Evolutionary conservation across 2,888 invertebrate species (phyloP).

Genomic region (Philopedon plagiatum): DNA sequence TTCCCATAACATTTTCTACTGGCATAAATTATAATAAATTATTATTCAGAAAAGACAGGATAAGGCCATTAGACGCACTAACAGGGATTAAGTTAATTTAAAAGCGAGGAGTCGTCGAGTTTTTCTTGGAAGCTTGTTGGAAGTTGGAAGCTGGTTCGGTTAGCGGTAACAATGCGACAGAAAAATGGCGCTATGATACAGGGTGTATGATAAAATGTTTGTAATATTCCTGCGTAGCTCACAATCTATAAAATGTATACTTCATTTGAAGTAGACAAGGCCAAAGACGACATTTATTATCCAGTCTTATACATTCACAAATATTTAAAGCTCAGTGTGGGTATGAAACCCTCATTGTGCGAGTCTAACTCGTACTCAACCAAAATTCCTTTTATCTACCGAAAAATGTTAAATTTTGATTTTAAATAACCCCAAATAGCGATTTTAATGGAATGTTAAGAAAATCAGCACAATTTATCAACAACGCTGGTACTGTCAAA

Average conservation of each 20-base stretch:
- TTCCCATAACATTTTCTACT: conserved; percentile 21
- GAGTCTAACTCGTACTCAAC: too few species aligned
- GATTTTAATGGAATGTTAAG: too few species aligned
- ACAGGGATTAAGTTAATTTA: conserved; percentile 22
- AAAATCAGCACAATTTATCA: not conserved
- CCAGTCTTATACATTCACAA: too few species aligned
- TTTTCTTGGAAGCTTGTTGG: conserved; percentile 20
- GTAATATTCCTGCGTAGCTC: too few species aligned
- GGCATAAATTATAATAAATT: conserved; percentile 44
- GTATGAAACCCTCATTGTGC: too few species aligned
- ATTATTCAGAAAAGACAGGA: conserved; percentile 38
- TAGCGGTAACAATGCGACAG: not conserved
- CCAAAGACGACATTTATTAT: too few species aligned
- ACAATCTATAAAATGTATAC: too few species aligned
- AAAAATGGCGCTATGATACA: conserved; percentile 4
- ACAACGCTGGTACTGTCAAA: conserved; percentile 25
- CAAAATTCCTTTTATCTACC: too few species aligned
- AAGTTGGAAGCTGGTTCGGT: not conserved
- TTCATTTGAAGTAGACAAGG: too few species aligned
- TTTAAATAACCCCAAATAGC: too few species aligned
- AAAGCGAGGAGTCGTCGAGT: conserved; percentile 13
- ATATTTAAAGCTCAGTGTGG: too few species aligned
- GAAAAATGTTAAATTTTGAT: not conserved
- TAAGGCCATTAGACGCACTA: conserved; percentile 29
- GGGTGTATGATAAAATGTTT: too few species aligned